These are phyloP conservation scores for Hipposideros larvatus DNA, from an alignment of 2,797 vertebrate genomes.

Conservation along the genomic window DNA sequence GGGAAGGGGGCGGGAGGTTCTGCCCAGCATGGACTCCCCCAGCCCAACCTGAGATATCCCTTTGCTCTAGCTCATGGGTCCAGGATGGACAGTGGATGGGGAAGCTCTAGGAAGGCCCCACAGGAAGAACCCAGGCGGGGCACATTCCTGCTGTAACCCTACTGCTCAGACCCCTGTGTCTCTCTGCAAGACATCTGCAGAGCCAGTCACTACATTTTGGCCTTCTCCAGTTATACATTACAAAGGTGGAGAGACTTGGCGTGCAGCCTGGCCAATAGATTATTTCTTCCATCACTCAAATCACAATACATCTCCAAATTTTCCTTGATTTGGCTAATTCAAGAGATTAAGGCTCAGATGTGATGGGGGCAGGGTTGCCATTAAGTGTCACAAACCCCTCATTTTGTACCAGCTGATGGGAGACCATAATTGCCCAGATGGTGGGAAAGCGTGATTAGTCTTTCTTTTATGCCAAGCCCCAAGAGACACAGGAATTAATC, in stretches of 20 bases:
- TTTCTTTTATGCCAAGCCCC: slow-evolving; percentile 61
- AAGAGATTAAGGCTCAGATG: slow-evolving; percentile 75
- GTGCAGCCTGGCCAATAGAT: background rate
- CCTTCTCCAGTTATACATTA: background rate
- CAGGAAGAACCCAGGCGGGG: background rate
- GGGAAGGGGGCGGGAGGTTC: background rate
- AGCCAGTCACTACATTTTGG: background rate
- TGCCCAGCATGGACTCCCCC: background rate
- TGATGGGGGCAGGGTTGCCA: slow-evolving; percentile 67
- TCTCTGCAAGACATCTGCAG: background rate
- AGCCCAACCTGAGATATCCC: background rate
- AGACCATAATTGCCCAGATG: slow-evolving; percentile 82
- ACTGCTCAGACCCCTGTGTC: background rate
- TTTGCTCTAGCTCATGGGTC: background rate
- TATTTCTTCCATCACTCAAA: slow-evolving; percentile 70
- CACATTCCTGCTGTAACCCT: background rate
- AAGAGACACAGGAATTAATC: slow-evolving; percentile 72
- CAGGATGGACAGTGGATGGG: background rate
- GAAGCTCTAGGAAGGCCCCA: background rate
- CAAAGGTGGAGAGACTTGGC: background rate
- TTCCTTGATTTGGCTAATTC: slow-evolving; percentile 77
- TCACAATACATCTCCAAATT: slow-evolving; percentile 66
- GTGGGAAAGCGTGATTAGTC: slow-evolving; percentile 69
- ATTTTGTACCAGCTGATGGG: slow-evolving; percentile 76
- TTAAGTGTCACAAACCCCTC: slow-evolving; percentile 74